Base-by-base conservation (phyloP, 2,113 vertebrate genomes). In the Regulus satrapa region DNA sequence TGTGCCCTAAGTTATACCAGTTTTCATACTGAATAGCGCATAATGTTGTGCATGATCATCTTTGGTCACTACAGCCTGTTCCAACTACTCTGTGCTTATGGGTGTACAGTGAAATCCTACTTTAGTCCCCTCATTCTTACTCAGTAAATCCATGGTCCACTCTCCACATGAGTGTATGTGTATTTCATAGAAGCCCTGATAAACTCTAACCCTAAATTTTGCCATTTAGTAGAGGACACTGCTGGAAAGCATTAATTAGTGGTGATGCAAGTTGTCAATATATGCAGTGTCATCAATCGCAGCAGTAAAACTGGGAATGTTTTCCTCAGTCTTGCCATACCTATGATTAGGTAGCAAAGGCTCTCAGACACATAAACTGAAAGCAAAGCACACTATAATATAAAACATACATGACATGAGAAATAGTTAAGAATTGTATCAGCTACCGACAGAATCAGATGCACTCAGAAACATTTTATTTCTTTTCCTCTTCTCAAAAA, bases 31-130 rank as follows among this genome's bases (percentile, higher is more conserved):
- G 17, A 64, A 25, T n/a, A 61, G 19, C 74, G 36, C 17, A 73
- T 52, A 46, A 72, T 12, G 14, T n/a, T 40, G 9, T 31, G 9
- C 21, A 52, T 0, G 0, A 8, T 34, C 36, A 20, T 46, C 58
- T 80, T 86, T 2, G 5, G 26, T 40, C 36, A 12, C 25, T 24
- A n/a, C 29, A 89, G 15, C 7, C 20, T 75, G 10, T 63, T 74
- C 32, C 26, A 43, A 2, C 5, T 68, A 21, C 36, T 82, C 34
- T 63, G 12, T 46, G 8, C 9, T 56, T 49, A 56, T 15, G 17
- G 16, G 6, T 13, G 18, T 41, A 48, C 7, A 48, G n/a, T 2
- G 5, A 89, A 73, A 88, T 46, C 26, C 15, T 49, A 46, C 8
- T 48, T 62, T 26, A 28, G 15, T 40, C 46, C 64, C 46, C 64